Evolutionary conservation across 2,888 invertebrate species (phyloP), one percentile per base, ranked within the genome.

Genomic region (Vesta saturnalis): DNA sequence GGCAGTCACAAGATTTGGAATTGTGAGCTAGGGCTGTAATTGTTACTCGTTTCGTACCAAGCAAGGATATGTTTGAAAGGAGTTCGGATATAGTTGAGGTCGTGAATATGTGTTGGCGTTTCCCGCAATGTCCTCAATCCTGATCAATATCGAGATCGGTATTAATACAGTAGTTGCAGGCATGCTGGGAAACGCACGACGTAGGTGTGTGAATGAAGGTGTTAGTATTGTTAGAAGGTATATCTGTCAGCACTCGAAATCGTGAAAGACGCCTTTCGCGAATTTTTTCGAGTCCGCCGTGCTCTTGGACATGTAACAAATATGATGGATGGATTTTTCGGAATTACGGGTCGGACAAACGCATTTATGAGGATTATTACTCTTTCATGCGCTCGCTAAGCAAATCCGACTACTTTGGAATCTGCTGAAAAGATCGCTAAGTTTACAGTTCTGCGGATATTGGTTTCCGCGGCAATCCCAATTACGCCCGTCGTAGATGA

Each of bases 171-270:
- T 30, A 10, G 10, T 10, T 5, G 30, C 30, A 30, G 6, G 10
- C 10, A 30, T 30, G 30, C 30, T 30, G 30, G 6, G 10, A 5
- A 6, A 6, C 30, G 10, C 30, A 30, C 30, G 10, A 30, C 43
- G 19, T 60, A 15, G 60, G 60, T 15, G 12, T 8, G n/a, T 60
- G 60, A 5, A 35, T 6, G 49, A 18, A 61, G 1, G 39, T 35
- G 5, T n/a, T n/a, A n/a, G n/a, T n/a, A n/a, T n/a, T n/a, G 22
- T n/a, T 18, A 35, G 10, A 35, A 4, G 49, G 12, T 47, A 21
- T 1, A 46, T 46, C 60, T 60, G 60, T 16, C 2, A 3, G 14
- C 60, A 60, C n/a, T 60, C 60, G 47, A 60, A 60, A 10, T 60
- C 60, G 3, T 60, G 46, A 30, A 60, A 60, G 19, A 58, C 23